These are phyloP conservation scores for Stictonetta naevosa DNA, from an alignment of 2,113 vertebrate genomes.

Conservation along the genomic window DNA sequence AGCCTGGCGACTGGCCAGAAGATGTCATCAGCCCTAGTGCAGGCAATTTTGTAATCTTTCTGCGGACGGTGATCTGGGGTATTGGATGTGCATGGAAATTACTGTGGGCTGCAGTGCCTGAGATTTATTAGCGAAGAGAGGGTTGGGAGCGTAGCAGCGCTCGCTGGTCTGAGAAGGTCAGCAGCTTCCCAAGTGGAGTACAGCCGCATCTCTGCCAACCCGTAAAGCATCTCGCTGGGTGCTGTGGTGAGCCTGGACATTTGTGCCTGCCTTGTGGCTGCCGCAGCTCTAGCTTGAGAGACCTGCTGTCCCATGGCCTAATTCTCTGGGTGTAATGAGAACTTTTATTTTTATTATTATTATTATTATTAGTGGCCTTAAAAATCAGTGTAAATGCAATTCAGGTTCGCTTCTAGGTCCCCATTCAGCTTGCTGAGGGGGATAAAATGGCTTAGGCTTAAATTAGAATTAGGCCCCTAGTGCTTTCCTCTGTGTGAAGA, in stretches of 20 bases:
- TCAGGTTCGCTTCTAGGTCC: neutral
- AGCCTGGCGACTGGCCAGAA: slow-evolving; percentile 17
- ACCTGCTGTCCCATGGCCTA: neutral
- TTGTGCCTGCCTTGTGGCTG: neutral
- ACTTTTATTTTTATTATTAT: neutral
- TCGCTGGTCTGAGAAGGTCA: neutral
- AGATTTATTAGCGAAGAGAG: neutral
- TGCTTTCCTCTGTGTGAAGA: slow-evolving; percentile 25
- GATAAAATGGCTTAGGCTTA: slow-evolving; percentile 36
- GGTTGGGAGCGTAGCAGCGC: neutral
- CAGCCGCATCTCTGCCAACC: neutral
- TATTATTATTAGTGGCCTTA: neutral
- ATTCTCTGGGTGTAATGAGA: neutral
- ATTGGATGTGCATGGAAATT: neutral
- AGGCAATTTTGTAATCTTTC: slow-evolving; percentile 6
- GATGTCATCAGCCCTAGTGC: slow-evolving; percentile 20
- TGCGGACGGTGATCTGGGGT: neutral
- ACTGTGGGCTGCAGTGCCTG: neutral
- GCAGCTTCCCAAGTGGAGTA: neutral
- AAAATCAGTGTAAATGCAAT: neutral
- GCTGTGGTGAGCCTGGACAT: neutral
- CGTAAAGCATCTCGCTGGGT: neutral
- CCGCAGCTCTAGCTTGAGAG: neutral
- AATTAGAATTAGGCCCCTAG: slow-evolving; percentile 52
- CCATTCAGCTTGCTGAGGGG: neutral